These are phyloP conservation scores for Tyrannus savana DNA, from an alignment of 2,113 vertebrate genomes.

Conservation along the genomic window DNA sequence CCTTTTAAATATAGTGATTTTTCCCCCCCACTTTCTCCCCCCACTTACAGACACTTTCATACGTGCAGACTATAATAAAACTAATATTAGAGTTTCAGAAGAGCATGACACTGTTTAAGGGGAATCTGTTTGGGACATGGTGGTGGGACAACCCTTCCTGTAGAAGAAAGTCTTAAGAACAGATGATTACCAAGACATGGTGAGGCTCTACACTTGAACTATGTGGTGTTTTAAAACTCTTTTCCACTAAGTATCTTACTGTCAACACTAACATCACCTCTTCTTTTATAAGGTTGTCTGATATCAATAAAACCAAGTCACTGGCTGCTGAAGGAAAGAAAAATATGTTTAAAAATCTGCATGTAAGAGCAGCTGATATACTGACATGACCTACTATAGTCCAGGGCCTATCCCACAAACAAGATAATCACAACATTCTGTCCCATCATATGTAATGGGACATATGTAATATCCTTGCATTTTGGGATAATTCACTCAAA, in stretches of 20 bases:
- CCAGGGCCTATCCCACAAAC: neutral
- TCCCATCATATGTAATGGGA: neutral
- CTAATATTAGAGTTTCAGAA: neutral
- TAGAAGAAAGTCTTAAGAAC: neutral
- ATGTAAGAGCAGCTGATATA: neutral
- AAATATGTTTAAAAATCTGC: neutral
- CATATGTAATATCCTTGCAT: too few species aligned
- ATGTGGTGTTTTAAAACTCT: neutral
- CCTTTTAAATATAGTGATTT: neutral
- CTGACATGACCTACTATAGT: rapidly evolving
- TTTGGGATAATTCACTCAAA: neutral
- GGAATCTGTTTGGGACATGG: neutral
- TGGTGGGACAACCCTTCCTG: neutral
- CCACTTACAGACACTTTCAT: neutral
- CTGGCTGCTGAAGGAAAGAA: neutral
- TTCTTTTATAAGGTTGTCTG: neutral
- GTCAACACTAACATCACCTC: neutral
- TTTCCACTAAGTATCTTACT: neutral
- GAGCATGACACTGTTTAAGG: neutral
- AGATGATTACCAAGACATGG: neutral
- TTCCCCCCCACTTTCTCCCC: neutral
- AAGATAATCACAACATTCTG: neutral
- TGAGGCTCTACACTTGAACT: neutral
- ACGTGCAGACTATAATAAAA: neutral
- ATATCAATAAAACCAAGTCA: neutral